These are phyloP conservation scores for Drosophila mayri DNA, from an alignment of 1,140 invertebrate genomes.

Conservation along the genomic window DNA sequence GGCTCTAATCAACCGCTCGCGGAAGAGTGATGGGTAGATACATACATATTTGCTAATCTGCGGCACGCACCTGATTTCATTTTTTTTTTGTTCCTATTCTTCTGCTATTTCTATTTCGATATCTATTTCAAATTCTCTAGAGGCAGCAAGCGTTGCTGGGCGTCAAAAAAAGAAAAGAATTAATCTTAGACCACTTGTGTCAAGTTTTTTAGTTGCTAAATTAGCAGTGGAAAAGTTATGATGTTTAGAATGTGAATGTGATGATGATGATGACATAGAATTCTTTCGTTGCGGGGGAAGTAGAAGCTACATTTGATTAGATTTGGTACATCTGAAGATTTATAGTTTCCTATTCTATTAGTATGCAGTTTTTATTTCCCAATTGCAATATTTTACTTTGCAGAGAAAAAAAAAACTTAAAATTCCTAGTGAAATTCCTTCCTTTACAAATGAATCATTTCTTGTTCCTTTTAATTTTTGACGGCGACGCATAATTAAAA, in stretches of 20 bases:
- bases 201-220: conserved; percentile 46
- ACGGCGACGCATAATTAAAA: conserved; percentile 33
- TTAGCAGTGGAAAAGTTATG: conserved; percentile 46
- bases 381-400: no score
- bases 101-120: conserved; percentile 35
- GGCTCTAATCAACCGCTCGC: neutral
- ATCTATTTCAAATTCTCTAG: conserved; percentile 16
- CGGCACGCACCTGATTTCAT: conserved; percentile 58
- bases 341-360: neutral
- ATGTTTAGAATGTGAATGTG: conserved; percentile 23
- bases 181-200: conserved; percentile 46
- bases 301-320: neutral
- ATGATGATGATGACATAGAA: conserved; percentile 12
- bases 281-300: conserved; percentile 7
- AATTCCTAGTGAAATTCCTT: neutral
- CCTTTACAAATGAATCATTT: conserved; percentile 1
- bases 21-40: conserved; percentile 4
- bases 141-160: conserved; percentile 26
- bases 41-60: conserved; percentile 45
- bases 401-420: neutral
- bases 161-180: conserved; percentile 19
- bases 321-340: neutral
- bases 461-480: neutral
- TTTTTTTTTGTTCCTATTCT: conserved; percentile 8
- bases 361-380: neutral